Base-by-base conservation (phyloP, 2,797 vertebrate species). In the Onychomys torridus region DNA sequence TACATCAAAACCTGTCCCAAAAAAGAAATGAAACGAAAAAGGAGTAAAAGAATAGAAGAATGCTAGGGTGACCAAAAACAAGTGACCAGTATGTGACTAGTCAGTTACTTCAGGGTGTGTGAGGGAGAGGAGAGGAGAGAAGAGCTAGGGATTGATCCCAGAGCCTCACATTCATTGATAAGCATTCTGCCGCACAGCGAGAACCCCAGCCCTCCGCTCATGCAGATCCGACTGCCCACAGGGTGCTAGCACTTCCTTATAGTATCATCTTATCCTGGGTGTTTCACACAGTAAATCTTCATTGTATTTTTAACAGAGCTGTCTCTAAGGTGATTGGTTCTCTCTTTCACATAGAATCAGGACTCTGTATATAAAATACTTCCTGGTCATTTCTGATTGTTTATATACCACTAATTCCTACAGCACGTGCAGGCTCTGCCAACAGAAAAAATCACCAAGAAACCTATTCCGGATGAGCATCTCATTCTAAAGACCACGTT, bases 391-490 rank as follows among this genome's bases (percentile, higher is more conserved):
- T 93, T 93, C 78, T 97, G 49, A 57, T 93, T 29, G 63, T 87
- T 95, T 81, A 81, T 91, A 10, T 88, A 73, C 21, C 79, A 43
- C 32, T 93, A 7, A 98, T 59, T 97, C 89, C 95, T 95, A 29
- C 90, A 99, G 99, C 99, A 99, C 0, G 98, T 99, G 94, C 99
- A 99, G 96, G 98, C 99, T 27, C 98, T 99, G 97, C 99, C 99
- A 8, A 99, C 99, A 61, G 99, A 99, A 98, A 99, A 99, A 98
- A 99, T 99, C 97, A 98, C 98, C 67, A 99, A 99, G 98, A 99
- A 99, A 97, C 99, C 99, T n/a, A 99, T 99, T 96, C 99, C 99
- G 0, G 99, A 99, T 5, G 99, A 99, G 98, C 99, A 99, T 98
- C 98, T 99, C 95, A 98, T 99, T 97, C 99, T 99, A 63, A 99